A percentile compares a stretch with the other conserved stretches of the same genome.
These are phyloP conservation scores for Beaufortia kweichowensis DNA, from an alignment of 2,113 vertebrate genomes.

Conservation along the genomic window DNA sequence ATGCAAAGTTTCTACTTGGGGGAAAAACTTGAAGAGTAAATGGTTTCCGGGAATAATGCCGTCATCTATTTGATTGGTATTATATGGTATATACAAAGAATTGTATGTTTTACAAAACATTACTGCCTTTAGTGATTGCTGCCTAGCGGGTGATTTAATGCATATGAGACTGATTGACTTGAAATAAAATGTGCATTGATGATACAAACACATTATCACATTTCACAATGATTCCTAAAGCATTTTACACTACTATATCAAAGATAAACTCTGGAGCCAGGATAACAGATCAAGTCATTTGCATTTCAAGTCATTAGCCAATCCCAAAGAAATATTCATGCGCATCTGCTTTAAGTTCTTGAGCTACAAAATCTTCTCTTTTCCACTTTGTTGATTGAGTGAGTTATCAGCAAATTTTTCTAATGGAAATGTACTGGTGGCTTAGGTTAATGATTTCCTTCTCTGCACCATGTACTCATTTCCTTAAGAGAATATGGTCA, in stretches of 20 bases:
- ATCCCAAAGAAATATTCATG: slow-evolving; percentile 15
- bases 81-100: background rate
- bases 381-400: slow-evolving; percentile 34
- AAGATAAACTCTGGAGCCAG: background rate
- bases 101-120: background rate
- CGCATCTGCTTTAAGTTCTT: slow-evolving; percentile 42
- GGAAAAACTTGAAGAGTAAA: background rate
- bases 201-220: background rate
- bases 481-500: slow-evolving; percentile 48
- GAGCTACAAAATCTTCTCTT: slow-evolving; percentile 23
- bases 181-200: slow-evolving; percentile 6
- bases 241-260: background rate
- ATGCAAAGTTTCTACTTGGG: background rate
- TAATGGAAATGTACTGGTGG: slow-evolving; percentile 30
- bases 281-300: slow-evolving; percentile 19
- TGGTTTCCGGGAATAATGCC: background rate
- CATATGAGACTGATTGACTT: background rate
- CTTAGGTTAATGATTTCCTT: slow-evolving; percentile 31
- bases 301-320: slow-evolving; percentile 17
- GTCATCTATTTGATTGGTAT: slow-evolving; percentile 1
- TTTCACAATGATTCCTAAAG: slow-evolving; percentile 3
- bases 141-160: background rate
- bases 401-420: slow-evolving; percentile 38
- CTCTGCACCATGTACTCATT: slow-evolving; percentile 45
- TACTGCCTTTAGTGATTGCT: background rate